These are phyloP conservation scores for Dryobota labecula DNA, from an alignment of 2,888 invertebrate genomes.

Conservation along the genomic window DNA sequence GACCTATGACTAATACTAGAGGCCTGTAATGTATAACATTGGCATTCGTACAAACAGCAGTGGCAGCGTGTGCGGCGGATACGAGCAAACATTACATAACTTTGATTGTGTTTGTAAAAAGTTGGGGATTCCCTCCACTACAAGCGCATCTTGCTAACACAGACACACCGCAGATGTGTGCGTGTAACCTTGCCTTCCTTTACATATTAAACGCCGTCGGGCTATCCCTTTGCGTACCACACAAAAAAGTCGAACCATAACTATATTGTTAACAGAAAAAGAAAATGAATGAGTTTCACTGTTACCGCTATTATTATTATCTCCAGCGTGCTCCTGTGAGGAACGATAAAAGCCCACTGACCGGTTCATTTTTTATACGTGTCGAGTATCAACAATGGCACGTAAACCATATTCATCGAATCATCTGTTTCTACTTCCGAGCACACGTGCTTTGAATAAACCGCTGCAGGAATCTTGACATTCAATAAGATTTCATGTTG, in stretches of 20 bases:
- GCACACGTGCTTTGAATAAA: slow-evolving; percentile 78
- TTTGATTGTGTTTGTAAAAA: slow-evolving; percentile 91
- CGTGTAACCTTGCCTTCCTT: slow-evolving; percentile 90
- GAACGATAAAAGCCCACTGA: slow-evolving; percentile 87
- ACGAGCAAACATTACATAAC: slow-evolving; percentile 90
- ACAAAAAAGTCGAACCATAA: slow-evolving; percentile 87
- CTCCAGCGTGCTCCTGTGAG: slow-evolving; percentile 84
- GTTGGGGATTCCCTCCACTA: slow-evolving; percentile 90
- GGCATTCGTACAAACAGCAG: slow-evolving; percentile 88
- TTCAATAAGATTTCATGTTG: slow-evolving; percentile 39
- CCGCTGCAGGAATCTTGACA: slow-evolving; percentile 54
- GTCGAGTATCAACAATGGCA: slow-evolving; percentile 88
- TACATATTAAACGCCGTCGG: slow-evolving; percentile 90
- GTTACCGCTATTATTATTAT: slow-evolving; percentile 90
- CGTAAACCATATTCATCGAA: slow-evolving; percentile 87
- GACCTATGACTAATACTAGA: slow-evolving; percentile 88
- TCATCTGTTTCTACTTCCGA: slow-evolving; percentile 83
- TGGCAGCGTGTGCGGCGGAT: slow-evolving; percentile 85
- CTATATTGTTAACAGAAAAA: slow-evolving; percentile 87
- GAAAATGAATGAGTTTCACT: slow-evolving; percentile 89
- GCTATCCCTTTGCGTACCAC: slow-evolving; percentile 90
- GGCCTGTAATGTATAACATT: slow-evolving; percentile 88
- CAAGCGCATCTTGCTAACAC: slow-evolving; percentile 84
- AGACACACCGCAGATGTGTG: slow-evolving; percentile 83
- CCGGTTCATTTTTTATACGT: slow-evolving; percentile 89